These are phyloP conservation scores for Bellardia bayeri DNA, from an alignment of 2,888 invertebrate genomes.

Conservation along the genomic window DNA sequence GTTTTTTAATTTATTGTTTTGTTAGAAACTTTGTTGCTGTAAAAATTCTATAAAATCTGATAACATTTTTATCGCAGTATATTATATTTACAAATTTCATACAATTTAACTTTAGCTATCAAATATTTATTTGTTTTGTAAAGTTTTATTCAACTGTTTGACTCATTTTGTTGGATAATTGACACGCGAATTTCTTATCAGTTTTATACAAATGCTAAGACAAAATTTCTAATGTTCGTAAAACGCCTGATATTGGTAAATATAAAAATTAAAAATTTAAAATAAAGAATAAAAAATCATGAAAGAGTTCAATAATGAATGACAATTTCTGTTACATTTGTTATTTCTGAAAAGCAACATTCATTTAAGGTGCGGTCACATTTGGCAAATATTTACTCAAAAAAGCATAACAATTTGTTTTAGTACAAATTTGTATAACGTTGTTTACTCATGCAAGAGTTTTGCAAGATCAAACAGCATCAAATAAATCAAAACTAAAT, in stretches of 20 bases:
- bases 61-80: neutral
- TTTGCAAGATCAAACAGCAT: too few species aligned
- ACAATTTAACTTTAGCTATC: neutral
- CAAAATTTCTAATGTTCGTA: neutral
- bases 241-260: neutral
- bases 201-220: neutral
- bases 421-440: too few species aligned
- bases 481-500: too few species aligned
- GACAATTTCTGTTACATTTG: too few species aligned
- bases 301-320: too few species aligned
- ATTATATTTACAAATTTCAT: neutral
- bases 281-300: neutral
- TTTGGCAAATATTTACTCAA: too few species aligned
- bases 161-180: neutral
- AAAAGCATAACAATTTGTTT: too few species aligned
- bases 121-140: neutral
- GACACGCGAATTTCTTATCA: conserved; percentile 1
- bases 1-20: neutral
- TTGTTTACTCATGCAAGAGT: too few species aligned
- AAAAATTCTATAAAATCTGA: neutral
- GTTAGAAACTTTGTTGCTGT: neutral
- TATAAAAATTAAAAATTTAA: neutral
- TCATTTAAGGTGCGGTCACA: too few species aligned
- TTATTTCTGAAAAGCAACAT: too few species aligned
- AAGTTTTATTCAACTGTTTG: neutral